These are phyloP conservation scores for Gnathonemus echidnorhynchus DNA, from an alignment of 2,113 vertebrate species.

Conservation along the genomic window DNA sequence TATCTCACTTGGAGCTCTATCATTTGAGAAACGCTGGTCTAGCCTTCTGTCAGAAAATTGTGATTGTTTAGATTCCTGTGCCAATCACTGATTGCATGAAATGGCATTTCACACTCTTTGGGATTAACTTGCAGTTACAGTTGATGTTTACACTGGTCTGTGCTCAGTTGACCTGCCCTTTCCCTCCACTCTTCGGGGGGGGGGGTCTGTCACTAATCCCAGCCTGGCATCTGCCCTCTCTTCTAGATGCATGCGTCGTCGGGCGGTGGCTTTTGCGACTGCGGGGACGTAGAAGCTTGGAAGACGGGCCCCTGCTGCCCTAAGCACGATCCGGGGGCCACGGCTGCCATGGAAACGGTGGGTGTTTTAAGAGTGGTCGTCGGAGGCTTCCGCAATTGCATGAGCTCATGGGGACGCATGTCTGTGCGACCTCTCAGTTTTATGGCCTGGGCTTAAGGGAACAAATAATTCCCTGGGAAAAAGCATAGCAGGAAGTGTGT, in stretches of 20 bases:
- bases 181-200: not conserved
- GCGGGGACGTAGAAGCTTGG: slow-evolving; percentile 93
- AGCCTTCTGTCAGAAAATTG: not conserved
- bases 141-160: not conserved
- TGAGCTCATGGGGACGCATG: not conserved
- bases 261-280: slow-evolving; percentile 96
- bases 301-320: slow-evolving; percentile 86
- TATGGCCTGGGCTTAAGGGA: not conserved
- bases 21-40: not conserved
- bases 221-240: slow-evolving; percentile 14
- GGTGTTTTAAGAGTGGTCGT: slow-evolving; percentile 26
- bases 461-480: slow-evolving; percentile 32
- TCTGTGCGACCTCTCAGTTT: not conserved
- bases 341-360: slow-evolving; percentile 74
- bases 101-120: not conserved
- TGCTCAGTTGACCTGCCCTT: not conserved
- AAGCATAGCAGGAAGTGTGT: slow-evolving; percentile 27
- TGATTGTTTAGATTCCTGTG: not conserved
- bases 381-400: not conserved
- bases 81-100: not conserved
- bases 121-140: not conserved
- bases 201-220: not conserved
- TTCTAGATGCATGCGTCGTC: slow-evolving; percentile 89
- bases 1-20: too few relatives aligned
- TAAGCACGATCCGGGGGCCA: slow-evolving; percentile 75